Base-by-base conservation (phyloP, 2,888 invertebrate species). In the Plebejus anna region DNA sequence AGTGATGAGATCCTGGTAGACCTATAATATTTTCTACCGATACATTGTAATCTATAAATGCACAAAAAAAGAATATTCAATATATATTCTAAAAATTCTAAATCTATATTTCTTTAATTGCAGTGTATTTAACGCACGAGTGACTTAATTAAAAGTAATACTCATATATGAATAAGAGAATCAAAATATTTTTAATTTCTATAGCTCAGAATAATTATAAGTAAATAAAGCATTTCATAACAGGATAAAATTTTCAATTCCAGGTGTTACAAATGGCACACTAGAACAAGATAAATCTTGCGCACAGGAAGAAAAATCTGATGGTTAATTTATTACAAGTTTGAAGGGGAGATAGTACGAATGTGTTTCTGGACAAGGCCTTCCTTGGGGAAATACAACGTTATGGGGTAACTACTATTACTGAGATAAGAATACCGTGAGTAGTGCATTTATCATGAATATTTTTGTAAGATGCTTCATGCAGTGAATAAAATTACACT, bases 271-370 rank as follows among this genome's bases (percentile, higher is more conserved):
- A 36, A 66, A 66, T 36, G 16, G 66, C 66, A 1, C 4, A 55
- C 55, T 51, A 28, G 47, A 51, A 73, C 16, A 73, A 55, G 28
- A 73, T 73, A 73, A 28, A 73, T 73, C 73, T 32, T 32, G 47
- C 13, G 13, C 72, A 73, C 28, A 51, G 47, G 47, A 28, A 51
- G 73, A 73, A 51, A 73, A 73, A 73, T 73, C 55, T 51, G 73
- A 73, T 73, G 16, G 32, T 73, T 73, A 73, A 73, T 73, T 51
- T 73, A 71, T 71, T 42, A 73, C 55, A 73, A 73, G 73, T 55
- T 72, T 55, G 73, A 73, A 73, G 73, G 73, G 73, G 55, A 72
- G 71, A 38, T 66, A 66, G 32, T 66, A 36, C 66, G 66, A 66
- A 32, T 32, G 61, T 38, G 71, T 9, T 71, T 38, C 42, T n/a